Conservation (phyloP, 2,113 vertebrate species). For the Pandion haliaetus region DNA sequence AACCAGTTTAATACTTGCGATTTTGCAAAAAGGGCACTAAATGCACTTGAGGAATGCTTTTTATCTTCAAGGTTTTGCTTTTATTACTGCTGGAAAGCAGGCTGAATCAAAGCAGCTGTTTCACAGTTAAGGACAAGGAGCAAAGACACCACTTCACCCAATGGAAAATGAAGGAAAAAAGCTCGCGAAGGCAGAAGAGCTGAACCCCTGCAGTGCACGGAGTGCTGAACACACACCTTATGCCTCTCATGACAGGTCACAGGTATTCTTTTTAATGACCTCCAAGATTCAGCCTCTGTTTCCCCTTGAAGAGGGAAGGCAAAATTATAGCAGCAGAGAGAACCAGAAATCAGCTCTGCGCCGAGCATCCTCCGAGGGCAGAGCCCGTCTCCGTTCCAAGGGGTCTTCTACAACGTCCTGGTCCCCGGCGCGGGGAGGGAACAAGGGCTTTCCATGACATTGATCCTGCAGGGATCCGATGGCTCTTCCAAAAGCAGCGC, state of each 20-base stretch:
- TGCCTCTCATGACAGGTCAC: rapidly evolving
- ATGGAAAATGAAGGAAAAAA: rapidly evolving
- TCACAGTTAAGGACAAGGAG: rapidly evolving
- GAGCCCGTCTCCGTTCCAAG: rapidly evolving
- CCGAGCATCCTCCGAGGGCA: background rate
- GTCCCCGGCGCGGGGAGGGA: background rate
- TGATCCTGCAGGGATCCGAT: background rate
- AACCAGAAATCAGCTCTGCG: rapidly evolving
- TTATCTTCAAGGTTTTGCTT: background rate
- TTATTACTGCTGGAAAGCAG: rapidly evolving
- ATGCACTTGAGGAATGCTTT: background rate
- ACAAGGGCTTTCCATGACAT: rapidly evolving
- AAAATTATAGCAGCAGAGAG: rapidly evolving
- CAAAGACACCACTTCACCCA: rapidly evolving
- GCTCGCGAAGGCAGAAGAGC: background rate
- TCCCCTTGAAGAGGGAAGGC: background rate
- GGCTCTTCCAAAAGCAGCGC: background rate
- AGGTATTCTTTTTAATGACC: rapidly evolving
- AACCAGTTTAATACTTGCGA: rapidly evolving
- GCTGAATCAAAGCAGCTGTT: background rate
- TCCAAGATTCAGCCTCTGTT: background rate
- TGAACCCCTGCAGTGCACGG: rapidly evolving
- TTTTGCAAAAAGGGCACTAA: background rate
- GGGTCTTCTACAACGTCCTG: rapidly evolving
- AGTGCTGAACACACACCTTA: rapidly evolving